Evolutionary conservation across 2,797 vertebrate genomes (phyloP).

Genomic region (Mergus octosetaceus): DNA sequence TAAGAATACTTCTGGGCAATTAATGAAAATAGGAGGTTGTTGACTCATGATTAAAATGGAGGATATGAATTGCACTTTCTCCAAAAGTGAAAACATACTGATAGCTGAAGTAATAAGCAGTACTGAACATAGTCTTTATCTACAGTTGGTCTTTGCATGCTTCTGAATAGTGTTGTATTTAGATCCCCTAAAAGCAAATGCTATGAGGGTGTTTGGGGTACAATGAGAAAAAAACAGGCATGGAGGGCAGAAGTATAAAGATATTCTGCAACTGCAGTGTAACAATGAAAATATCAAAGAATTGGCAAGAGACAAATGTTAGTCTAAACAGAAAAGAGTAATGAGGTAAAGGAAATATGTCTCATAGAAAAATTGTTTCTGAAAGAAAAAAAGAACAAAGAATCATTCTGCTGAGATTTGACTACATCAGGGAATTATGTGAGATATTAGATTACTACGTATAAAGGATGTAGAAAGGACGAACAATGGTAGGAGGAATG

Average conservation of each 20-base stretch:
- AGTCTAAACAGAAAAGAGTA: neutral
- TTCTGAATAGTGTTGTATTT: neutral
- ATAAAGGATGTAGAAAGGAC: neutral
- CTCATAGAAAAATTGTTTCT: neutral
- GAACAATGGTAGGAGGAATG: neutral
- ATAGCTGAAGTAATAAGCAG: neutral
- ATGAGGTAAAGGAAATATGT: neutral
- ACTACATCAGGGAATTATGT: neutral
- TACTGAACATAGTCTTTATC: neutral
- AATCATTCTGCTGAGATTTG: neutral
- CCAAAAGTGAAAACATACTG: neutral
- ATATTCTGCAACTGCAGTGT: neutral
- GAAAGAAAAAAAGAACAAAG: neutral
- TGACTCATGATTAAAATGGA: neutral
- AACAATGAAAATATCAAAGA: neutral
- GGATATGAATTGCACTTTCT: neutral
- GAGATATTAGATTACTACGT: constrained; percentile 31
- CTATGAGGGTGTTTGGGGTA: neutral
- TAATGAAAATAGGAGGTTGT: neutral
- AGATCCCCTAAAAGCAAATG: neutral
- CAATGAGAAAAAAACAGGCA: neutral
- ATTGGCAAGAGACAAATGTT: neutral
- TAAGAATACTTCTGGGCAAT: neutral
- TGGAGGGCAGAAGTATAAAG: neutral
- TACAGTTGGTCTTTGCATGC: neutral